Base-by-base conservation (phyloP, 2,797 vertebrate species). In the Thripadectes ignobilis region DNA sequence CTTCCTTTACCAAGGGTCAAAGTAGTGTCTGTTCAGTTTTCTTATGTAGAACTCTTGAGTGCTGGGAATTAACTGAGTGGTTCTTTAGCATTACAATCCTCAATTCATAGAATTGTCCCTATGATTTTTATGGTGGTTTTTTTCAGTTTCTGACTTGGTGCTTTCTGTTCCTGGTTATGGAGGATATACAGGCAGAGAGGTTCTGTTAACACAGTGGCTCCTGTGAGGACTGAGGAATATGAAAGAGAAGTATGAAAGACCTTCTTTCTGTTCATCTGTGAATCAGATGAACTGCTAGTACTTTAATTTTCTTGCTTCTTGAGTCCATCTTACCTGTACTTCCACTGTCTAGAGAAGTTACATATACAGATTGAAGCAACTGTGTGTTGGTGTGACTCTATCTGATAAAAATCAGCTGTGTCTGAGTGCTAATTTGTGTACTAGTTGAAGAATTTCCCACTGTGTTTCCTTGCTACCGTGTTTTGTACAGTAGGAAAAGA, bases 281-380 rank as follows among this genome's bases (percentile, higher is more conserved):
- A 19, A 38, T 88, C 34, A 46, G 12, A 51, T 6, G 19, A 41
- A 24, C 49, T 69, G 12, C 23, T 63, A 26, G 10, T 67, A 45
- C 32, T 67, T 36, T 59, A 45, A 61, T 46, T 4, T 52, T 72
- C 7, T 36, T 75, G 19, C 2, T 67, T 7, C 27, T 43, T 59
- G 22, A 83, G 26, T 3, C 23, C 0, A 0, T 57, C 54, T 68
- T 82, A n/a, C 38, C 14, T 65, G 24, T 71, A 15, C 22, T 52
- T 75, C 15, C 6, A 20, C 32, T 75, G 23, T 52, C 29, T 23
- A 29, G 58, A 55, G 8, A 48, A 24, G 19, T 77, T 41, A 26
- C 10, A 22, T 5, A 20, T 21, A 20, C 0, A 0, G 6, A 68
- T 38, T 5, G 6, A 38, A 81, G 21, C 22, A 65, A 14, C 67